A percentile compares a stretch with the other conserved stretches of the same genome.
Conservation (phyloP, 1,140 invertebrate species). For the Onthophagus taurus region DNA sequence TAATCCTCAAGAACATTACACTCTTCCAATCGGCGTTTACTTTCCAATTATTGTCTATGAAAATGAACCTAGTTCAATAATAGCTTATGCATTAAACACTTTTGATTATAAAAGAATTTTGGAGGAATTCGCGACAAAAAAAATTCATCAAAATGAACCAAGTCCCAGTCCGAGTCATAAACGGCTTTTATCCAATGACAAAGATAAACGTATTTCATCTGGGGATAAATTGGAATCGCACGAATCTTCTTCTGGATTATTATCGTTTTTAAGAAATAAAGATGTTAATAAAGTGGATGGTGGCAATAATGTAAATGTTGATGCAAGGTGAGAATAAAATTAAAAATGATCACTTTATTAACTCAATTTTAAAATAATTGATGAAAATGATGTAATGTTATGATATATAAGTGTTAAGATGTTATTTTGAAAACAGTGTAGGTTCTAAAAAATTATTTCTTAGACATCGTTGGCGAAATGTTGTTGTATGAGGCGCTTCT, state of each 20-base stretch:
- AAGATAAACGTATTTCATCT: slow-evolving; percentile 33
- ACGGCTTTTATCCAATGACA: slow-evolving; percentile 38
- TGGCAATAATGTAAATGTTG: not conserved
- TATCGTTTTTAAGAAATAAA: slow-evolving; percentile 41
- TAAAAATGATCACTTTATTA: too few species aligned
- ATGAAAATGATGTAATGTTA: not conserved
- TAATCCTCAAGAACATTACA: slow-evolving; percentile 55
- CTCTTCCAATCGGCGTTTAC: slow-evolving; percentile 43
- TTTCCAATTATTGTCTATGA: slow-evolving; percentile 74
- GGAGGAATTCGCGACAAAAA: slow-evolving; percentile 39
- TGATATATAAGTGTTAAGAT: too few species aligned
- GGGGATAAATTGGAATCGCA: slow-evolving; percentile 33
- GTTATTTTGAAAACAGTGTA: too few species aligned
- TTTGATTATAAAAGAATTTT: slow-evolving; percentile 58
- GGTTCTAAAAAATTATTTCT: too few species aligned
- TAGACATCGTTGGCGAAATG: too few species aligned
- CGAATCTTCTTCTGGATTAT: slow-evolving; percentile 40
- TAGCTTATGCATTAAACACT: slow-evolving; percentile 73
- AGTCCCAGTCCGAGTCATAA: slow-evolving; percentile 43
- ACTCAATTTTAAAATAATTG: not conserved
- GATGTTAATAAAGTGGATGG: slow-evolving; percentile 26
- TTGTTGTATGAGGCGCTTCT: too few species aligned
- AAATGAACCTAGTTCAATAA: slow-evolving; percentile 80
- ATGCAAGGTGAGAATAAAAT: slow-evolving; percentile 2
- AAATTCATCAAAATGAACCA: slow-evolving; percentile 32